Evolutionary conservation across 2,888 invertebrate species (phyloP).

Genomic region (Chrysina gloriosa): DNA sequence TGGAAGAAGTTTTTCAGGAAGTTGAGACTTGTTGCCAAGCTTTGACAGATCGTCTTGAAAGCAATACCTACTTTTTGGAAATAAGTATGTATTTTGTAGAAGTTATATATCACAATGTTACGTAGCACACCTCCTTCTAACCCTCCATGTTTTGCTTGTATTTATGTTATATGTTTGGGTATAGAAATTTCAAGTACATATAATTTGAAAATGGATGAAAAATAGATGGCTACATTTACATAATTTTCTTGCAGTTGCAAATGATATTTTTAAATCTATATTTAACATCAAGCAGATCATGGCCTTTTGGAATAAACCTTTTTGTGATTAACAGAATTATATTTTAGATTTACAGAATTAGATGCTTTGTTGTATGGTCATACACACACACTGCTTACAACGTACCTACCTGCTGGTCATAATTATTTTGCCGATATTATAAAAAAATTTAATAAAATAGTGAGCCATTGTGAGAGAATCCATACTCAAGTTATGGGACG

Average conservation of each 20-base stretch:
- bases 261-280: background rate
- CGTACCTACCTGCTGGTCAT: constrained; percentile 44
- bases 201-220: too few species aligned
- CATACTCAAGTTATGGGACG: constrained; percentile 46
- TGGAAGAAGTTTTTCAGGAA: constrained; percentile 81
- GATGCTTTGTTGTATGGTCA: constrained; percentile 85
- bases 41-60: constrained; percentile 84
- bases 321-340: background rate
- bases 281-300: background rate
- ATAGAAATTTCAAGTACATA: too few species aligned
- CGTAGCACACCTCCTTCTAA: background rate
- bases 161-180: background rate
- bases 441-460: constrained; percentile 47
- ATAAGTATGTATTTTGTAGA: constrained; percentile 69
- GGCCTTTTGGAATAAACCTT: too few species aligned
- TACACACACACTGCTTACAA: constrained; percentile 65
- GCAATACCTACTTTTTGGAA: constrained; percentile 85
- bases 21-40: constrained; percentile 90
- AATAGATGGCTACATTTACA: too few species aligned
- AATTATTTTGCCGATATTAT: constrained; percentile 42
- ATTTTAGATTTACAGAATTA: constrained; percentile 75
- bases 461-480: constrained; percentile 49
- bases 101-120: background rate
- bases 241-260: background rate
- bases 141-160: background rate